Evolutionary conservation across 1,140 invertebrate species (phyloP).

Genomic region (Danaus melanippus): DNA sequence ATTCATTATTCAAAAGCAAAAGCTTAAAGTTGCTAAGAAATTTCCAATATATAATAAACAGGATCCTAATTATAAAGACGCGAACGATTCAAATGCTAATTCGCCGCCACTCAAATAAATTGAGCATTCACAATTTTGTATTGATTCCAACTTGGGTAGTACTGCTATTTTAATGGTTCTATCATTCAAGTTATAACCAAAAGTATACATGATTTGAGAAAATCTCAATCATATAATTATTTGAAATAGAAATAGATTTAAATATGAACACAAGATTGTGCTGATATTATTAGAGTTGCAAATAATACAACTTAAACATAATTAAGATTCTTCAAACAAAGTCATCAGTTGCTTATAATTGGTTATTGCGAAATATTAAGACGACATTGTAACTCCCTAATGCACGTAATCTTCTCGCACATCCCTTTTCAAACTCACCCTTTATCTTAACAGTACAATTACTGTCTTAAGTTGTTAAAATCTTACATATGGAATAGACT

Average conservation of each 20-base stretch:
- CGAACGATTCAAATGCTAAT: conserved; percentile 41
- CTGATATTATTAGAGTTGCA: too few species aligned
- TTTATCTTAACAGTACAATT: conserved; percentile 19
- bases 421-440: conserved; percentile 8
- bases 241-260: neutral
- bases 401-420: conserved; percentile 23
- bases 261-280: too few species aligned
- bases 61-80: conserved; percentile 40
- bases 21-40: conserved; percentile 49
- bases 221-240: conserved; percentile 2
- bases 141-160: conserved; percentile 6
- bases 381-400: conserved; percentile 18
- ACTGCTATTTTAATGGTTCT: conserved; percentile 4
- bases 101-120: conserved; percentile 39
- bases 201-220: too few species aligned
- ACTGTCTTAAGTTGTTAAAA: conserved; percentile 13
- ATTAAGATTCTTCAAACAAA: too few species aligned
- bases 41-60: conserved; percentile 33
- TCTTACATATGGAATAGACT: conserved; percentile 3
- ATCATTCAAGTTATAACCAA: neutral
- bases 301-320: too few species aligned
- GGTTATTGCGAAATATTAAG: conserved; percentile 15
- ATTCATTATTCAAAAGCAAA: too few species aligned
- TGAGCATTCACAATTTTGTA: conserved; percentile 23
- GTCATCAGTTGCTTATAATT: conserved; percentile 4